Percentiles rank a stretch among this genome's conserved stretches.
phyloP scores from a whole-genome alignment of 1,140 invertebrate genomes.

The Anoplophora glabripennis region DNA sequence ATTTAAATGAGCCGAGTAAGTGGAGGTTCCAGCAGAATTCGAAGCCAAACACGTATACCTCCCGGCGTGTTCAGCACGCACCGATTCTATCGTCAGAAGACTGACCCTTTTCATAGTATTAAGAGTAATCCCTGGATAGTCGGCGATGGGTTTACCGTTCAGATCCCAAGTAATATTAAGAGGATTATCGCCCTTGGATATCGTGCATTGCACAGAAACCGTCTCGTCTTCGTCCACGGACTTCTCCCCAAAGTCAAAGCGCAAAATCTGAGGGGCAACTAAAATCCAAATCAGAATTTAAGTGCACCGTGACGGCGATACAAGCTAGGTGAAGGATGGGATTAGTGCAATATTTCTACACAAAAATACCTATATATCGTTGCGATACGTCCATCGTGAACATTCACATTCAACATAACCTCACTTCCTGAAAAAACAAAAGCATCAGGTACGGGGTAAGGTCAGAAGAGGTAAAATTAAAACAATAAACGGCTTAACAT shows the following conservation, averaged over 20 bases:
- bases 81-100: conserved; percentile 58
- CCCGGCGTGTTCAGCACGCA: conserved; percentile 56
- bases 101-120: conserved; percentile 55
- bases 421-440: conserved; percentile 38
- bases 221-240: conserved; percentile 66
- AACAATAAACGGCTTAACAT: too few relatives aligned
- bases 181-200: conserved; percentile 67
- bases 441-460: neutral
- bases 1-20: conserved; percentile 26
- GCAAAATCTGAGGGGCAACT: conserved; percentile 71
- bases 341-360: neutral
- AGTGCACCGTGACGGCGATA: conserved; percentile 21
- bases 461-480: neutral
- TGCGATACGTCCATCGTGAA: conserved; percentile 49
- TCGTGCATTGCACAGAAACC: conserved; percentile 60
- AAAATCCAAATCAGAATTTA: conserved; percentile 11
- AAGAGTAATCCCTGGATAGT: conserved; percentile 39
- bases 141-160: conserved; percentile 21
- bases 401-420: conserved; percentile 50
- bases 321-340: conserved; percentile 2
- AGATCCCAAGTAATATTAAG: conserved; percentile 56
- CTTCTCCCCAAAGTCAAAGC: conserved; percentile 69
- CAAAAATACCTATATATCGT: conserved; percentile 51
- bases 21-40: conserved; percentile 64
- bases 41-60: conserved; percentile 70